Percentiles rank a stretch among this genome's conserved stretches.
phyloP scores from a whole-genome alignment of 2,888 invertebrate genomes.

The Mamestra brassicae region DNA sequence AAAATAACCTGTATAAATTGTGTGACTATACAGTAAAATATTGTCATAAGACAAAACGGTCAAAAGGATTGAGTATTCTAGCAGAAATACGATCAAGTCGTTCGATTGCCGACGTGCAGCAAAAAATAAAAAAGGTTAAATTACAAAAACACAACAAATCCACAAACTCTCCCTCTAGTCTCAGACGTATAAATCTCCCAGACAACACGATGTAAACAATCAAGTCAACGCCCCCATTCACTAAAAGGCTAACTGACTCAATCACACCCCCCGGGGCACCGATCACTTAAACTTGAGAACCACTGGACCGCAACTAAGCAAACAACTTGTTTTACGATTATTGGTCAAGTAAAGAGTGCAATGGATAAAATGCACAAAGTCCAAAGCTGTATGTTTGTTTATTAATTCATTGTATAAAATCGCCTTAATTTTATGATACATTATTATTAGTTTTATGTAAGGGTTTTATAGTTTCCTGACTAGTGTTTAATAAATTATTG shows the following conservation, averaged over 20 bases:
- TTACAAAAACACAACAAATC: neutral
- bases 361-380: constrained; percentile 36
- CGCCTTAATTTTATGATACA: constrained; percentile 5
- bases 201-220: constrained; percentile 18
- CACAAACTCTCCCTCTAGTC: neutral
- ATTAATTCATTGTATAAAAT: constrained; percentile 32
- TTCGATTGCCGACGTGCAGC: neutral
- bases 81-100: neutral
- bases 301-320: constrained; percentile 41
- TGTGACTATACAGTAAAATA: neutral
- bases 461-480: constrained; percentile 40
- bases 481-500: constrained; percentile 21
- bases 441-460: neutral
- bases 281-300: constrained; percentile 54
- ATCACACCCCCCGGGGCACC: constrained; percentile 25
- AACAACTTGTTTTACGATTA: constrained; percentile 60
- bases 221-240: constrained; percentile 38
- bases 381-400: constrained; percentile 31
- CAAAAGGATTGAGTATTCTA: neutral
- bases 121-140: neutral
- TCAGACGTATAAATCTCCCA: neutral
- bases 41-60: neutral
- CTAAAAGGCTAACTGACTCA: constrained; percentile 35
- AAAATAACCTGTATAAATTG: neutral
- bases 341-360: constrained; percentile 42